Evolutionary conservation across 2,113 vertebrate species (phyloP).

Genomic region (Triplophysa dalaica): DNA sequence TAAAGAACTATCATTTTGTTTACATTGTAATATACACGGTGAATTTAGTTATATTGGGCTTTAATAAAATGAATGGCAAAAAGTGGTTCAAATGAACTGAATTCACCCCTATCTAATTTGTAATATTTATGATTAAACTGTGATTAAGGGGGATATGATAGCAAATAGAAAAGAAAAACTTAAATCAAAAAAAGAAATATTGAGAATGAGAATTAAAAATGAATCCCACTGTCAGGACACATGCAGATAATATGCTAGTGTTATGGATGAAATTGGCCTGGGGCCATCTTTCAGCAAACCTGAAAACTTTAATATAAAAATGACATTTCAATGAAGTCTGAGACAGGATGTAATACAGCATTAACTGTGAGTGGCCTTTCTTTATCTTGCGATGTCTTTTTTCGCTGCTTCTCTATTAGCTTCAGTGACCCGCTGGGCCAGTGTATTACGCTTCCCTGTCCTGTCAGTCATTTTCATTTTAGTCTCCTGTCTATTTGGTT

Average conservation of each 20-base stretch:
- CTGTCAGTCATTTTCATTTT: conserved; percentile 65
- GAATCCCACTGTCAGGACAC: conserved; percentile 30
- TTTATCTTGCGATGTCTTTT: conserved; percentile 9
- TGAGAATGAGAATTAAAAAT: conserved; percentile 30
- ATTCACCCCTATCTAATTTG: background rate
- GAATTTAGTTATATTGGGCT: background rate
- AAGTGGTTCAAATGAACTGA: background rate
- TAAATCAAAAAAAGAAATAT: conserved; percentile 44
- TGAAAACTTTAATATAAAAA: conserved; percentile 53
- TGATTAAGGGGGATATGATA: conserved; percentile 5
- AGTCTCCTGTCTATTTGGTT: conserved; percentile 66
- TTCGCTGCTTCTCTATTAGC: conserved; percentile 42
- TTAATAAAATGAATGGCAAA: background rate
- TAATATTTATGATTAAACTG: conserved; percentile 7
- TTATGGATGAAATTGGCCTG: conserved; percentile 47
- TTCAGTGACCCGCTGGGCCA: conserved; percentile 43
- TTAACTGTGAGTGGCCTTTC: conserved; percentile 51
- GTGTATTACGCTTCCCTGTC: conserved; percentile 42
- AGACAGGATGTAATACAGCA: conserved; percentile 50
- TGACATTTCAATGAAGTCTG: conserved; percentile 56
- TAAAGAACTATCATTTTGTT: background rate
- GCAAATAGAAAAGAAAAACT: conserved; percentile 50
- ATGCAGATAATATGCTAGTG: conserved; percentile 42
- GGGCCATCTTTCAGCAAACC: conserved; percentile 38
- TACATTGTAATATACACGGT: background rate